Evolutionary conservation across 2,113 vertebrate species (phyloP), one percentile per base, ranked within the genome.

Genomic region (Coturnix japonica): DNA sequence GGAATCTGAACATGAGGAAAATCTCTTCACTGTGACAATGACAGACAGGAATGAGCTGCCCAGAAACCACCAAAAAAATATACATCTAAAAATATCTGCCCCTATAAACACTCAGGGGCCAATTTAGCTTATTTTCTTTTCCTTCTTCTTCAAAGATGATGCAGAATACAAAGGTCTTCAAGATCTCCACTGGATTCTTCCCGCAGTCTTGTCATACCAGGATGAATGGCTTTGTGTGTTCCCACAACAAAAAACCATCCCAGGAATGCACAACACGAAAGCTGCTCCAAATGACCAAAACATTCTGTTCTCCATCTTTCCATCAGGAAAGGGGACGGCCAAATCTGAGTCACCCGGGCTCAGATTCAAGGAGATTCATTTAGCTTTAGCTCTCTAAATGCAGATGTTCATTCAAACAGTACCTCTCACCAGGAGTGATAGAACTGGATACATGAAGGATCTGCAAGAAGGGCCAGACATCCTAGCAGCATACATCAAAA

Each of bases 211-310:
- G 66, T 75, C 75, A 75, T 6, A 23, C 81, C 13, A 37, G 46
- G 47, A 89, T 96, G 87, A 96, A 96, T 93, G 65, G 79, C 46
- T 89, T 84, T 93, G 81, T 91, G 87, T 96, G 94, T 95, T 96
- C 91, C 84, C 91, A 95, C 87, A 89, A 76, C 56, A 70, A 91
- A 75, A 53, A 95, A 94, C 70, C 81, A 96, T 95, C 79, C 53
- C 85, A 92, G 75, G 91, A 96, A 96, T 89, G 92, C 78, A 80
- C 64, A 79, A 37, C 31, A 41, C 39, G 9, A 95, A 90, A 87
- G 43, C 43, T 43, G 47, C 72, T 74, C n/a, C 78, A 64, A 80
- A 74, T 39, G 30, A 66, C 72, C 72, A 77, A 80, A 95, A 87
- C 13, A 80, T 39, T 90, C 39, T 60, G 14, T 71, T 89, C 56